These are phyloP conservation scores for Poeciliopsis paucimaculata DNA, from an alignment of 2,797 vertebrate genomes.

Conservation along the genomic window DNA sequence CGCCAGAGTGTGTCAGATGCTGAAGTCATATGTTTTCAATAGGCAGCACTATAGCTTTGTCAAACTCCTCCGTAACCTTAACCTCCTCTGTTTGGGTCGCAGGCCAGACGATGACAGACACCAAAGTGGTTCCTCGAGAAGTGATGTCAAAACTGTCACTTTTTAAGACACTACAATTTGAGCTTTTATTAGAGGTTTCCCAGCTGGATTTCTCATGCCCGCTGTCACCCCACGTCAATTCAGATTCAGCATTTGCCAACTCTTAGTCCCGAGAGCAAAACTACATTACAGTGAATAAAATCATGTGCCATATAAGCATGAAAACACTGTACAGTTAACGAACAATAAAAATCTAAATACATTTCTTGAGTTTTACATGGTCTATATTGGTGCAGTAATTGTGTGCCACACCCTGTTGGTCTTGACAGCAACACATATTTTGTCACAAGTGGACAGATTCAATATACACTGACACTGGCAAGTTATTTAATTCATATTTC, in stretches of 20 bases:
- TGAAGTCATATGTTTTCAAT: conserved; percentile 62
- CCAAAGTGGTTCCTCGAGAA: not conserved
- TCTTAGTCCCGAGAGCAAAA: not conserved
- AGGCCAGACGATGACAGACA: not conserved
- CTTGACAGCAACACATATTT: not conserved
- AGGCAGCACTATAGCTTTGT: conserved; percentile 33
- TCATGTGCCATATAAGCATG: not conserved
- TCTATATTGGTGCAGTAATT: not conserved
- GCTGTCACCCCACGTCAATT: not conserved
- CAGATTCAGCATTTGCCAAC: not conserved
- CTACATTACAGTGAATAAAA: too few relatives aligned
- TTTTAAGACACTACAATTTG: not conserved
- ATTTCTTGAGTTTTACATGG: not conserved
- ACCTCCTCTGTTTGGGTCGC: not conserved
- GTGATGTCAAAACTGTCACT: not conserved
- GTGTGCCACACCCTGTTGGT: not conserved
- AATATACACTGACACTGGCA: not conserved
- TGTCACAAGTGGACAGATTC: not conserved
- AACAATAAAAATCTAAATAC: not conserved
- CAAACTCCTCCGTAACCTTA: conserved; percentile 32
- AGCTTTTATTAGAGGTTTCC: not conserved
- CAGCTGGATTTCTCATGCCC: not conserved
- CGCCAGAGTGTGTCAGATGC: too few relatives aligned
- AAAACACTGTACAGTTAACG: not conserved
- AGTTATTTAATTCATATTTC: too few relatives aligned